These are phyloP conservation scores for Eolophus roseicapilla DNA, from an alignment of 2,113 vertebrate genomes.

Conservation along the genomic window DNA sequence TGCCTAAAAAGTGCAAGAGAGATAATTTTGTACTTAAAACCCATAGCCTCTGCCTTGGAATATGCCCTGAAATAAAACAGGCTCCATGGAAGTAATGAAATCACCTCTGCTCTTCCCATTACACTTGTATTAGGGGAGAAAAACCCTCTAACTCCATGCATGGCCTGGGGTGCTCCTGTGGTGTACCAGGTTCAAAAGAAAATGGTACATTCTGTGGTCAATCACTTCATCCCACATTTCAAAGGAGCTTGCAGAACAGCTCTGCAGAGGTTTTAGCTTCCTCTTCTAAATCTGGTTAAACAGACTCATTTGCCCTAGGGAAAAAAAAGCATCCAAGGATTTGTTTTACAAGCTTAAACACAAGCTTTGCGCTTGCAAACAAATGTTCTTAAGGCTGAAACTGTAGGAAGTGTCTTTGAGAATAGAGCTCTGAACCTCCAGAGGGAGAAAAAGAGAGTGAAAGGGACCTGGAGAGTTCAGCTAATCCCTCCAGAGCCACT, in stretches of 20 bases:
- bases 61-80: background rate
- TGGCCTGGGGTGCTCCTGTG: background rate
- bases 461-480: background rate
- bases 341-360: background rate
- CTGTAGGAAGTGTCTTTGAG: background rate
- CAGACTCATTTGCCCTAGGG: background rate
- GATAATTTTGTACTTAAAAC: background rate
- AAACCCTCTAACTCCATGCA: background rate
- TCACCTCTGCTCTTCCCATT: background rate
- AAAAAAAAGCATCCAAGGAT: background rate
- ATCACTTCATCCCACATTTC: background rate
- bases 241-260: background rate
- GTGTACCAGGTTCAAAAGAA: background rate
- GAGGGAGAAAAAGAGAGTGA: slow-evolving; percentile 57
- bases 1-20: background rate
- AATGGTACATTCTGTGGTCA: background rate
- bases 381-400: background rate
- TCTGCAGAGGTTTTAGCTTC: background rate
- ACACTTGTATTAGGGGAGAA: background rate
- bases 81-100: background rate
- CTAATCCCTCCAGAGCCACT: background rate
- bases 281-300: slow-evolving; percentile 15
- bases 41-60: background rate
- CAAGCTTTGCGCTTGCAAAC: background rate
- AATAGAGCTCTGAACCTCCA: background rate